These are phyloP conservation scores for silkworm (Bombyx mori) DNA, from an alignment of 1,140 invertebrate genomes.

Conservation along the genomic window ASM3026992v2 NC_085119.1:8922501-8923000, in stretches of 20 bases:
- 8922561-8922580: no score
- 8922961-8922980: slow-evolving; percentile 70
- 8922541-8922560: no score
- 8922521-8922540: no score
- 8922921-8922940: slow-evolving; percentile 69
- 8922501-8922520: no score
- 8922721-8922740: no score
- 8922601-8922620: no score
- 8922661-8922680: no score
- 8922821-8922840: slow-evolving; percentile 38
- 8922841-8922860: slow-evolving; percentile 34
- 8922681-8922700: not conserved
- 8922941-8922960: slow-evolving; percentile 66
- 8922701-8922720: not conserved
- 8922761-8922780: not conserved
- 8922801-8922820: slow-evolving; percentile 21
- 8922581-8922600: no score
- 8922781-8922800: no score
- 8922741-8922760: not conserved
- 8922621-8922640: no score
- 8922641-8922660: no score
- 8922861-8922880: slow-evolving; percentile 59
- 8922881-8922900: slow-evolving; percentile 60
- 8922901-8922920: slow-evolving; percentile 65
- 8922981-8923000: slow-evolving; percentile 66